Evolutionary conservation across 2,888 invertebrate species (phyloP).

Genomic region (Synergus japonicus): DNA sequence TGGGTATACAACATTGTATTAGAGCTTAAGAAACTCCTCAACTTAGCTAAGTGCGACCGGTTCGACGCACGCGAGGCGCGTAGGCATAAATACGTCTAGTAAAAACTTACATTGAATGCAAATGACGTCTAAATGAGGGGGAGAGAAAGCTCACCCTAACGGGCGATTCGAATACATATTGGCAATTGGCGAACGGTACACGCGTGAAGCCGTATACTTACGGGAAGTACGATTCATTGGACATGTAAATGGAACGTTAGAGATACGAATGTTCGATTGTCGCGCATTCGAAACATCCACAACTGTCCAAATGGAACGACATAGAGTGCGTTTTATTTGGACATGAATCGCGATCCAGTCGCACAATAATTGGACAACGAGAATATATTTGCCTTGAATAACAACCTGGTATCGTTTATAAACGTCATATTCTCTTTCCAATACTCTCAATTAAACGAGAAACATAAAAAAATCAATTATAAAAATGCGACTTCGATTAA

Average conservation of each 20-base stretch:
- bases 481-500: too few species aligned
- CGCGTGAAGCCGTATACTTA: slow-evolving; percentile 10
- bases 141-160: slow-evolving; percentile 26
- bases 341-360: slow-evolving; percentile 4
- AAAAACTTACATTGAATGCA: slow-evolving; percentile 23
- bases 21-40: background rate
- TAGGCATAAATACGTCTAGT: slow-evolving; percentile 1
- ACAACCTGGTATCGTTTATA: background rate
- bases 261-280: slow-evolving; percentile 33
- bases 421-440: background rate
- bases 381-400: slow-evolving; percentile 5
- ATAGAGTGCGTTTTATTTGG: slow-evolving; percentile 3
- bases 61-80: slow-evolving; percentile 1
- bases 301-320: background rate
- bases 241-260: slow-evolving; percentile 29
- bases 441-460: background rate
- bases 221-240: slow-evolving; percentile 15
- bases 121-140: slow-evolving; percentile 30
- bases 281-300: slow-evolving; percentile 23
- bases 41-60: slow-evolving; percentile 11
- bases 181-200: slow-evolving; percentile 18
- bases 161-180: slow-evolving; percentile 24
- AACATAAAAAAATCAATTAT: background rate
- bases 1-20: slow-evolving; percentile 3
- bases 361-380: slow-evolving; percentile 21